phyloP scores from a whole-genome alignment of 2,113 vertebrate genomes.

The Perccottus glenii region DNA sequence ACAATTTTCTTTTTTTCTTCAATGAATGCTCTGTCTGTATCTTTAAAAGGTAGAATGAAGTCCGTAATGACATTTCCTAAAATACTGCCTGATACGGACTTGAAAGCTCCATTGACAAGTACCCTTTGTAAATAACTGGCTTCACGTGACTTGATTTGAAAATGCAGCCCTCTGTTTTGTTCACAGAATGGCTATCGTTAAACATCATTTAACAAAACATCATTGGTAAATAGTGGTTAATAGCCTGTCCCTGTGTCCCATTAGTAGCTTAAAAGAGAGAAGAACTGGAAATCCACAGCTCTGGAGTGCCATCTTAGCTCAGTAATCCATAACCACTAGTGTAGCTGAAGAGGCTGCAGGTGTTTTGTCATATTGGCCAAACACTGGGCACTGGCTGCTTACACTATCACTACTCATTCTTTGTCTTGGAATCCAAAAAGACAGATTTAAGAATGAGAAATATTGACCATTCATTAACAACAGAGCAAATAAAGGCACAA shows the following conservation, averaged over 20 bases:
- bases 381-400: not conserved
- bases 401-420: not conserved
- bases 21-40: constrained; percentile 37
- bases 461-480: not conserved
- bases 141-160: not conserved
- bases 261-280: not conserved
- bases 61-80: constrained; percentile 20
- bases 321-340: constrained; percentile 37
- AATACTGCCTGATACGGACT: not conserved
- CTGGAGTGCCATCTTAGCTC: constrained; percentile 30
- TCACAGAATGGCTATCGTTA: no score
- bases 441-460: constrained; percentile 1
- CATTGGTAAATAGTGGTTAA: no score
- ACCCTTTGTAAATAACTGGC: not conserved
- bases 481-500: not conserved
- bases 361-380: constrained; percentile 52
- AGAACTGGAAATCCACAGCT: constrained; percentile 12
- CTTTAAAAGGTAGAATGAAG: constrained; percentile 9
- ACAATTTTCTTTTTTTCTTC: constrained; percentile 37
- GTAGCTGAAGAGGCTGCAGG: constrained; percentile 52
- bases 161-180: no score
- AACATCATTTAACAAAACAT: no score
- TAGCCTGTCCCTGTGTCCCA: no score
- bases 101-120: not conserved
- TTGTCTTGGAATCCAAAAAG: not conserved